Evolutionary conservation across 2,113 vertebrate genomes (phyloP), one percentile per base, ranked within the genome.

Genomic region (Passer montanus): DNA sequence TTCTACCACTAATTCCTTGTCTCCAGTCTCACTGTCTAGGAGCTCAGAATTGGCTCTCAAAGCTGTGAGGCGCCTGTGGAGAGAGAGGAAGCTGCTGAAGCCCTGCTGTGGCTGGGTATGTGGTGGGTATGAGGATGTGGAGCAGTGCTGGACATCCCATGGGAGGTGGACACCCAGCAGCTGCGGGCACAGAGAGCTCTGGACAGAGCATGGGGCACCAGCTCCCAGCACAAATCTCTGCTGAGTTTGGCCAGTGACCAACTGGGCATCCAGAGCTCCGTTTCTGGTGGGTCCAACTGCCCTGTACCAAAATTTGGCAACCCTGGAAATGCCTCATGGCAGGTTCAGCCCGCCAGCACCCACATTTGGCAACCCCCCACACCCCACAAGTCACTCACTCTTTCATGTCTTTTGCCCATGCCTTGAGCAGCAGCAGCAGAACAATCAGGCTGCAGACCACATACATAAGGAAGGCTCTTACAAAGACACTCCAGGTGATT

Each of bases 401-500:
- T 21, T 46, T 16, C 2, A 50, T 22, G 27, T 78, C 37, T 14
- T 15, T 52, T 11, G 23, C 18, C 81, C 74, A 46, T 0, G 6
- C 30, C 27, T 28, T 16, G 60, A 37, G 3, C 2, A 62, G 12
- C 2, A 62, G 12, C 73, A 78, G 39, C 39, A 86, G 27, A 10
- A 14, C 9, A 1, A 52, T 14, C 21, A 68, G 31, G 53, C 14
- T 12, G 17, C 18, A 52, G 31, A 41, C 2, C 67, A 49, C 4
- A 6, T 26, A 3, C 35, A 58, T 2, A 0, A 66, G 27, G 31
- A 31, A 58, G 5, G 6, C 6, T 31, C 30, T 73, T 0, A 13
- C 0, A 18, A 80, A 15, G 15, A 11, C 0, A 2, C 2, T 13
- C 26, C 50, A 37, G 76, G 1, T 7, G 41, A 10, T 7, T 17